Percentiles rank a stretch among this genome's conserved stretches.
Conservation (phyloP, 92 coral and sea anemone genomes). For the Scolanthus callimorphus region DNA sequence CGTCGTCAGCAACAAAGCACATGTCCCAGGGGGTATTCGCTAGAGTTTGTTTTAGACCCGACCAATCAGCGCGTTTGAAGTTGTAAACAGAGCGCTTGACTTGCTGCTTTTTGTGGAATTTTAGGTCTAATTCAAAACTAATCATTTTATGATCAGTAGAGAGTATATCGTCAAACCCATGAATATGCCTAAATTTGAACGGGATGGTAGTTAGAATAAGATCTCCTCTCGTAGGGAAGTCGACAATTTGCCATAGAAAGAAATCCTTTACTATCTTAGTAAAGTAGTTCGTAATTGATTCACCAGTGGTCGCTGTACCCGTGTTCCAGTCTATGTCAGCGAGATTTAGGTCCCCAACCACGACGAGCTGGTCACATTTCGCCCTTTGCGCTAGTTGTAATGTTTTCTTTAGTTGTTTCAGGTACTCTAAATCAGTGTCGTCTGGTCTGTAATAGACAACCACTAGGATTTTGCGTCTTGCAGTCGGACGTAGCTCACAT, state of each 20-base stretch:
- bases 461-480: constrained; percentile 25
- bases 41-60: constrained; percentile 43
- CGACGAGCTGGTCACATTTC: constrained; percentile 43
- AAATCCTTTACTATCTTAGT: constrained; percentile 49
- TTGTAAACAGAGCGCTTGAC: constrained; percentile 40
- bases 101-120: constrained; percentile 12
- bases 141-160: constrained; percentile 48
- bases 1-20: constrained; percentile 35
- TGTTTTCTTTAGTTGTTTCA: constrained; percentile 47
- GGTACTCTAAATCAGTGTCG: constrained; percentile 6
- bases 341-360: constrained; percentile 60
- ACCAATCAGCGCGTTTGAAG: constrained; percentile 52
- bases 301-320: constrained; percentile 17
- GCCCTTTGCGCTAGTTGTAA: constrained; percentile 16
- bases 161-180: constrained; percentile 46
- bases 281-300: constrained; percentile 11
- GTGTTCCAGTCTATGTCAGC: constrained; percentile 42
- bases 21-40: constrained; percentile 53
- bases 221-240: constrained; percentile 54
- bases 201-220: constrained; percentile 38
- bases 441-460: constrained; percentile 46
- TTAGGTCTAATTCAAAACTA: constrained; percentile 32
- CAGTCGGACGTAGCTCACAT: constrained; percentile 41
- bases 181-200: constrained; percentile 28
- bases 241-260: constrained; percentile 45